Base-by-base conservation (phyloP, 2,113 vertebrate species). In the Microcebus jonahi region DNA sequence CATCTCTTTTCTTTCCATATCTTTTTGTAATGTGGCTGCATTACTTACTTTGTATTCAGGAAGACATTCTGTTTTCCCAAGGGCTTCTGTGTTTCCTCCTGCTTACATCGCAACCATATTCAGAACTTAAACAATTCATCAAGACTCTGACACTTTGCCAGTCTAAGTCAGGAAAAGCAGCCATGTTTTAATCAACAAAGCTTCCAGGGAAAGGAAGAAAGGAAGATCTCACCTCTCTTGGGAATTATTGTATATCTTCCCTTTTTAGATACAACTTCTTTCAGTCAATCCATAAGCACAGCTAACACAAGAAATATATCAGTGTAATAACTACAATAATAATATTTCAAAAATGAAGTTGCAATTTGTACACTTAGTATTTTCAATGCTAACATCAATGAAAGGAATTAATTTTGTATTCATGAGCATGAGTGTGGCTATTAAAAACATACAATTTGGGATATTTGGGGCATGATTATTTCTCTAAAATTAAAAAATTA, bases 401-500 rank as follows among this genome's bases (percentile, higher is more conserved):
- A 83, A 94, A 87, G 12, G 0, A 76, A 82, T 77, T 88, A 77
- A 82, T 81, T 97, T 90, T 88, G 4, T 75, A 31, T 83, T 88
- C 31, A 92, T 57, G 17, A 75, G 34, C 31, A 67, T 85, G n/a
- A 90, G 25, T 75, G 42, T 18, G 4, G 25, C 31, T 92, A 48
- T 50, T 84, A 90, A 77, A 96, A 94, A 39, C 77, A 61, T 53
- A 21, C 20, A 71, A 80, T 21, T 63, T 87, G n/a, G 6, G 68
- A 2, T 45, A 79, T 83, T 93, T 73, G n/a, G 63, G 12, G 42
- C 15, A 84, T 83, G 90, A 29, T 63, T 85, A 21, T 59, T 91
- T 97, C 53, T 82, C 53, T 90, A 95, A 92, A 94, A 88, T 90
- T 90, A 89, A 88, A 92, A 93, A 27, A 0, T 71, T 90, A 85